These are phyloP conservation scores for Myotis findleyi DNA, from an alignment of 2,797 vertebrate species.

Conservation along the genomic window DNA sequence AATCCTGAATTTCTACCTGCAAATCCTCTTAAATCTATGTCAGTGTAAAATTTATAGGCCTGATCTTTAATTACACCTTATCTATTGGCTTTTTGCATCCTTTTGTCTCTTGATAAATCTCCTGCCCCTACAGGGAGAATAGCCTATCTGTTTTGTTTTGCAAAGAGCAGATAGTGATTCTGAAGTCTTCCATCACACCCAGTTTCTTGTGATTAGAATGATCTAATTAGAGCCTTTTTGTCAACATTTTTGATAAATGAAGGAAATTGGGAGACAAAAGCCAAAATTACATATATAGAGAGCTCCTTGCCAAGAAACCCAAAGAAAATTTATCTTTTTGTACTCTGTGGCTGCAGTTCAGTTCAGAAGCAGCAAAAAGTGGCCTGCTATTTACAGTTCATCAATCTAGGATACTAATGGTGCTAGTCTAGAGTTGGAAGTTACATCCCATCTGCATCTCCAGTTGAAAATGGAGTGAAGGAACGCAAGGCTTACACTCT, in stretches of 20 bases:
- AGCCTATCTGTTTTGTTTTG: conserved; percentile 83
- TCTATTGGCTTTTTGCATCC: conserved; percentile 77
- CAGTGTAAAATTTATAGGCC: conserved; percentile 77
- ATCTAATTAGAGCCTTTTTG: conserved; percentile 87
- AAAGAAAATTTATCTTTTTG: conserved; percentile 67
- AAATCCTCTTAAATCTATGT: conserved; percentile 77
- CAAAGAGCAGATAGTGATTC: conserved; percentile 80
- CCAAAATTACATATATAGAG: conserved; percentile 63
- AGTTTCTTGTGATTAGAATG: conserved; percentile 85
- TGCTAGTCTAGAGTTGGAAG: conserved; percentile 65
- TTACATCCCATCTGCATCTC: not conserved
- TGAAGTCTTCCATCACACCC: conserved; percentile 83
- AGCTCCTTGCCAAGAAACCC: conserved; percentile 62
- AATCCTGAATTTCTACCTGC: conserved; percentile 63
- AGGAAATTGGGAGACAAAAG: conserved; percentile 78
- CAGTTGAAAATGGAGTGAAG: not conserved
- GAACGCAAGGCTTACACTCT: not conserved
- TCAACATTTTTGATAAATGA: conserved; percentile 82
- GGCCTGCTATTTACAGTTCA: conserved; percentile 68
- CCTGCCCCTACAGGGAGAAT: conserved; percentile 80
- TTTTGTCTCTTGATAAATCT: conserved; percentile 86
- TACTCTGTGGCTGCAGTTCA: conserved; percentile 12
- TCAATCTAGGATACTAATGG: conserved; percentile 70
- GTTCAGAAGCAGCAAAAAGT: conserved; percentile 60
- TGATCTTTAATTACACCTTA: conserved; percentile 82